Evolutionary conservation across 2,113 vertebrate species (phyloP), one percentile per base, ranked within the genome.

Genomic region (Microtus richardsoni): DNA sequence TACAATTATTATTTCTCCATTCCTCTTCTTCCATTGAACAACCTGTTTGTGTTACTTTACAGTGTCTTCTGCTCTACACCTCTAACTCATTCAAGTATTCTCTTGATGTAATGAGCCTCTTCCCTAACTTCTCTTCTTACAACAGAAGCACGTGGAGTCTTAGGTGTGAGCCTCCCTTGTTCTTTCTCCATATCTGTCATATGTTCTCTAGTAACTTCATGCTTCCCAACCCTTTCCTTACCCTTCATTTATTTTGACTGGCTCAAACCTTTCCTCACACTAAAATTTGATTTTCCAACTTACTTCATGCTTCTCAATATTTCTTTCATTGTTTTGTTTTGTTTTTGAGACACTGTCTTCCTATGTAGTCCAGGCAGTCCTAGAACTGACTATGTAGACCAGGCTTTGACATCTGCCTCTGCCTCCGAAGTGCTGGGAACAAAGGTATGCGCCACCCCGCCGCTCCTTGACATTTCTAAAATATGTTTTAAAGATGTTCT

Each of bases 201-300:
- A 49, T 82, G 54, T 95, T 94, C 74, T 73, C 70, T 68, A 89
- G 47, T 58, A 83, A 66, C 28, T 79, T 44, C 19, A 66, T 47
- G 41, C 70, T 92, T 77, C 68, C 44, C 17, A 79, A 47, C 0
- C 8, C 33, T 49, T 11, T 33, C 47, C 12, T 30, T 44, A 86
- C 4, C 4, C 44, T 79, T 84, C 52, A 90, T 74, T 88, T 54
- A 64, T 66, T 95, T 41, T 68, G 10, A 96, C 66, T 86, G 54
- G 22, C 44, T 87, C 88, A 93, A 95, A 86, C 39, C 68, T 87
- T 78, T 86, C 58, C 33, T 41, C 47, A 79, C 16, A 8, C 30
- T 70, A 88, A n/a, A 90, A 84, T 13, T 14, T 64, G 14, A 44
- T 64, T 88, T 95, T 95, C 75, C 84, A 87, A 89, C n/a, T 86